Evolutionary conservation across 2,888 invertebrate species (phyloP).

Genomic region (Sminthurinus aureus): DNA sequence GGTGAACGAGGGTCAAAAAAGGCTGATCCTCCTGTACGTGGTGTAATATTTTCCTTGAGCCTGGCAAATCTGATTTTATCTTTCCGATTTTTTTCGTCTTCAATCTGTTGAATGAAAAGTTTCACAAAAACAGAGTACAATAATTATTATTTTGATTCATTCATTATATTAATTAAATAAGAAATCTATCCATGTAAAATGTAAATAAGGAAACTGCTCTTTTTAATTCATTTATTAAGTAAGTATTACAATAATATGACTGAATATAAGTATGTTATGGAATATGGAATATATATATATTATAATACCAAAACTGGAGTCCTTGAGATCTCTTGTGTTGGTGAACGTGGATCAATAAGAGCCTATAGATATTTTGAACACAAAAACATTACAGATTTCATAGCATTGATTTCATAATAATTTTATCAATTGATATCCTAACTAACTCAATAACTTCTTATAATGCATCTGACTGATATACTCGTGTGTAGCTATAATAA

Average conservation of each 20-base stretch:
- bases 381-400: too few species aligned
- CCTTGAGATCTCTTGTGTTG: constrained; percentile 51
- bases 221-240: too few species aligned
- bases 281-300: not conserved
- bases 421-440: not conserved
- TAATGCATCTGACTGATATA: not conserved
- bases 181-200: too few species aligned
- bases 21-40: not conserved
- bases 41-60: constrained; percentile 24
- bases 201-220: too few species aligned
- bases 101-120: not conserved
- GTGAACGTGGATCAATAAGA: constrained; percentile 52
- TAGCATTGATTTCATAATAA: not conserved
- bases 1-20: constrained; percentile 53
- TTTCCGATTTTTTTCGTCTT: constrained; percentile 8
- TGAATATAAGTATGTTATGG: not conserved
- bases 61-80: constrained; percentile 3
- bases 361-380: not conserved
- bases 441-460: not conserved
- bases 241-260: not conserved
- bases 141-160: too few species aligned
- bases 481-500: too few species aligned
- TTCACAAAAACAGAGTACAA: not conserved
- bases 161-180: too few species aligned
- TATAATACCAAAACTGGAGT: constrained; percentile 53